Evolutionary conservation across 2,797 vertebrate genomes (phyloP).

Genomic region (Uromys caudimaculatus): DNA sequence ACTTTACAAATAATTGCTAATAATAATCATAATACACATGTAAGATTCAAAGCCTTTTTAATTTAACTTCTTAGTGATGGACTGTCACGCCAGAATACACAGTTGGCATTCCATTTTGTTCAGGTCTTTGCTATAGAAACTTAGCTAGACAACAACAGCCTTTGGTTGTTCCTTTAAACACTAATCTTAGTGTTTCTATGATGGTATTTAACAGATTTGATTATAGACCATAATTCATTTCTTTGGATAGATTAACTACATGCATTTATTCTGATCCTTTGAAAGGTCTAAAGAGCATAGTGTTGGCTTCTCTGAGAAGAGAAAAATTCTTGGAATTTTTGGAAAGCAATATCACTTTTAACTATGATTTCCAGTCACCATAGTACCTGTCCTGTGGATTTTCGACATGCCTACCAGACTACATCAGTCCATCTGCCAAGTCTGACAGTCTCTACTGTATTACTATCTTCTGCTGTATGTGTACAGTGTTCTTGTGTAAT

Average conservation of each 20-base stretch:
- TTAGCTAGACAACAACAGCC: background rate
- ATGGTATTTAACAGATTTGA: background rate
- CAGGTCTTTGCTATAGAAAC: background rate
- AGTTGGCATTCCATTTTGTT: background rate
- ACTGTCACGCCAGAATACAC: background rate
- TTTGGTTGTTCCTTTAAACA: background rate
- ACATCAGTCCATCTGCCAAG: background rate
- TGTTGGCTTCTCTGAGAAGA: background rate
- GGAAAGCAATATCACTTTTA: background rate
- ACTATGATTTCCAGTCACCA: background rate
- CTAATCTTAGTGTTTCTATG: background rate
- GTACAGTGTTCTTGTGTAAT: background rate
- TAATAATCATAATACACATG: background rate
- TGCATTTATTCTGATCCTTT: background rate
- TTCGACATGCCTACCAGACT: background rate
- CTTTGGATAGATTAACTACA: background rate
- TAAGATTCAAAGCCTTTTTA: background rate
- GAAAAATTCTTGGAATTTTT: background rate
- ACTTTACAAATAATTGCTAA: background rate
- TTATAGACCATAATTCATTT: background rate
- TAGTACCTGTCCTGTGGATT: rapidly evolving
- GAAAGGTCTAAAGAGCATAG: background rate
- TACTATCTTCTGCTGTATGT: background rate
- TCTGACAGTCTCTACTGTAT: background rate
- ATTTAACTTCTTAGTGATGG: background rate